Evolutionary conservation across 2,113 vertebrate species (phyloP).

Genomic region (Malaclemys terrapin): DNA sequence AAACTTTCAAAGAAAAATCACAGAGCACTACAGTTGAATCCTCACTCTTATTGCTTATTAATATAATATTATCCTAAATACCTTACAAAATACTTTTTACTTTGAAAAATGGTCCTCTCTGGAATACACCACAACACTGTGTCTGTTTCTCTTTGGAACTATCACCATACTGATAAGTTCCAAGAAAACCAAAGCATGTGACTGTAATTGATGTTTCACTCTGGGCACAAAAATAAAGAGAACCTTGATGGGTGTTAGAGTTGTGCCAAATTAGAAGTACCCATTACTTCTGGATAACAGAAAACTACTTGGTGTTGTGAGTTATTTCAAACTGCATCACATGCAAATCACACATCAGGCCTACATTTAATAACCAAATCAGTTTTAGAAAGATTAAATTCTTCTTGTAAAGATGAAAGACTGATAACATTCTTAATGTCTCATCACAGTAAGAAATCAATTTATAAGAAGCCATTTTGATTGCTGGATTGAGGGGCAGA

Average conservation of each 20-base stretch:
- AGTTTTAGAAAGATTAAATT: background rate
- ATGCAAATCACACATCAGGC: background rate
- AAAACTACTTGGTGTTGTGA: background rate
- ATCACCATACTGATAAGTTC: background rate
- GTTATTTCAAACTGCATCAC: background rate
- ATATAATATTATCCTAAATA: conserved; percentile 56
- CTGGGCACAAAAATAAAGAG: background rate
- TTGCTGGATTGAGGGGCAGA: background rate
- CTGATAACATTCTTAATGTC: background rate
- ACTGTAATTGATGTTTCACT: background rate
- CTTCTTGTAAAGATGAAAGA: background rate
- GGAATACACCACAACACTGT: background rate
- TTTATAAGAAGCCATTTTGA: background rate
- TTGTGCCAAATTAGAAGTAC: background rate
- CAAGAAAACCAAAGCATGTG: background rate
- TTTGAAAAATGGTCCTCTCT: conserved; percentile 57
- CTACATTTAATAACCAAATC: background rate
- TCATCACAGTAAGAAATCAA: background rate
- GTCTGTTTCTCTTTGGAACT: background rate
- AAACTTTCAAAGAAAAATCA: conserved; percentile 62
- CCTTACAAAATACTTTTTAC: conserved; percentile 43
- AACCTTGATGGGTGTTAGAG: background rate
- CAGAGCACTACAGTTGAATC: conserved; percentile 11
- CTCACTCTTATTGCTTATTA: conserved; percentile 61
- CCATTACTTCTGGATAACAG: background rate